Conservation (phyloP, 2,888 invertebrate genomes). For the Cynaeus angustus region DNA sequence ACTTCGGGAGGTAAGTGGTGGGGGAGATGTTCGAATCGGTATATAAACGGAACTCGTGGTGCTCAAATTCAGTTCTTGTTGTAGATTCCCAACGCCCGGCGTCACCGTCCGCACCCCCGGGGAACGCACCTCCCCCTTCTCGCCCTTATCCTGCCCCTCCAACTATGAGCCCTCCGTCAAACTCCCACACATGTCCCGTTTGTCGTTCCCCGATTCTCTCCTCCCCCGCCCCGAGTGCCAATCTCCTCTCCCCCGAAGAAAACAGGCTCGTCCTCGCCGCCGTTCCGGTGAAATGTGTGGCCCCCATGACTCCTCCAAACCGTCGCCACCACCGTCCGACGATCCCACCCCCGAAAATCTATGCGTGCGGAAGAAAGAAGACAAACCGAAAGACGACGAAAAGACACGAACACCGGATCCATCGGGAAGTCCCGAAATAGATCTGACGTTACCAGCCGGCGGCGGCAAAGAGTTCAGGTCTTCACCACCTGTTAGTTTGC, state of each 20-base stretch:
- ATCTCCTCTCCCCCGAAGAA: conserved; percentile 88
- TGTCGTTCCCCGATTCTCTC: conserved; percentile 70
- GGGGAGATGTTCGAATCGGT: neutral
- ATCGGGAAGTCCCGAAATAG: conserved; percentile 67
- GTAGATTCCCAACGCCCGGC: conserved; percentile 50
- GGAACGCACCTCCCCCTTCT: conserved; percentile 65
- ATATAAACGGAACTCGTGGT: conserved; percentile 27
- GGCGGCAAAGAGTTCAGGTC: conserved; percentile 68
- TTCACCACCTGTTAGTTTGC: conserved; percentile 72
- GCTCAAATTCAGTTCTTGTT: conserved; percentile 36
- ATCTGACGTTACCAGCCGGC: conserved; percentile 63
- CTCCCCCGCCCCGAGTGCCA: conserved; percentile 75
- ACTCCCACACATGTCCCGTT: conserved; percentile 71
- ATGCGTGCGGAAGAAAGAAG: conserved; percentile 74
- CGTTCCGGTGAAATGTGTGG: conserved; percentile 84
- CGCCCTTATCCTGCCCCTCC: conserved; percentile 68
- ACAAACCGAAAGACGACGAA: conserved; percentile 56
- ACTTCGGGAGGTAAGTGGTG: conserved; percentile 53
- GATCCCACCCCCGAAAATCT: conserved; percentile 76
- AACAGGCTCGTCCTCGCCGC: conserved; percentile 89
- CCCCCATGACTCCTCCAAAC: conserved; percentile 76
- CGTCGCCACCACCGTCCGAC: conserved; percentile 55
- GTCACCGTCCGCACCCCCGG: conserved; percentile 58
- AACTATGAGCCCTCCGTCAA: conserved; percentile 71
- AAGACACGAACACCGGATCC: conserved; percentile 56